Evolutionary conservation across 2,797 vertebrate species (phyloP).

Genomic region (Nyctibius grandis): DNA sequence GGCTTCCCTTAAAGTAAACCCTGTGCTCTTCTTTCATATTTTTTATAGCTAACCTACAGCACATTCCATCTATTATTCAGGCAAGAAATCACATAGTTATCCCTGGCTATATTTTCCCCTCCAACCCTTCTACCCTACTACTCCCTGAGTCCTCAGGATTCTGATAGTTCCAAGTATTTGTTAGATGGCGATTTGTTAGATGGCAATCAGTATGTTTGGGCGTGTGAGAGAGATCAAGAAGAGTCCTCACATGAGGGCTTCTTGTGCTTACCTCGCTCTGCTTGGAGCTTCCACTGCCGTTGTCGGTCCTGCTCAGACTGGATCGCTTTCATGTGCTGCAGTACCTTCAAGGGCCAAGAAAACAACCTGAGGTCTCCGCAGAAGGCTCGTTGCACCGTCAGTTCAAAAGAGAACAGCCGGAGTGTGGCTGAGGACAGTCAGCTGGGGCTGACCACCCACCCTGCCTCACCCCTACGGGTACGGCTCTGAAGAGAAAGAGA

Average conservation of each 20-base stretch:
- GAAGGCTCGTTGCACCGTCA: not conserved
- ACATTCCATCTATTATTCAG: not conserved
- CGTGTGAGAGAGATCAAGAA: not conserved
- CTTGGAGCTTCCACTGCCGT: conserved; percentile 84
- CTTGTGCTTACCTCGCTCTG: conserved; percentile 81
- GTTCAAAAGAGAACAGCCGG: not conserved
- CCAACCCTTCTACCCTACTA: not conserved
- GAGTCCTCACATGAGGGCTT: not conserved
- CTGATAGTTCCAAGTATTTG: not conserved
- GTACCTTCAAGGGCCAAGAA: conserved; percentile 77
- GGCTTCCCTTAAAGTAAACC: not conserved
- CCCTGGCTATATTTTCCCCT: not conserved
- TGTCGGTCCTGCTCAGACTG: conserved; percentile 87
- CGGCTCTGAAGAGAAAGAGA: not conserved
- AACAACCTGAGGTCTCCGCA: not conserved
- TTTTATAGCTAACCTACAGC: not conserved
- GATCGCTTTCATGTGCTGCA: conserved; percentile 89
- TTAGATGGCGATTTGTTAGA: not conserved
- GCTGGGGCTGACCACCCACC: not conserved
- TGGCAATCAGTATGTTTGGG: not conserved
- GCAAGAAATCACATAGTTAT: not conserved
- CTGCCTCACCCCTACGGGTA: not conserved
- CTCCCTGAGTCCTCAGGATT: not conserved
- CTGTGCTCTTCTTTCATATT: not conserved
- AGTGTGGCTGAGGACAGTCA: not conserved